Evolutionary conservation across 1,140 invertebrate species (phyloP).

Genomic region (Parapsyche elsis): DNA sequence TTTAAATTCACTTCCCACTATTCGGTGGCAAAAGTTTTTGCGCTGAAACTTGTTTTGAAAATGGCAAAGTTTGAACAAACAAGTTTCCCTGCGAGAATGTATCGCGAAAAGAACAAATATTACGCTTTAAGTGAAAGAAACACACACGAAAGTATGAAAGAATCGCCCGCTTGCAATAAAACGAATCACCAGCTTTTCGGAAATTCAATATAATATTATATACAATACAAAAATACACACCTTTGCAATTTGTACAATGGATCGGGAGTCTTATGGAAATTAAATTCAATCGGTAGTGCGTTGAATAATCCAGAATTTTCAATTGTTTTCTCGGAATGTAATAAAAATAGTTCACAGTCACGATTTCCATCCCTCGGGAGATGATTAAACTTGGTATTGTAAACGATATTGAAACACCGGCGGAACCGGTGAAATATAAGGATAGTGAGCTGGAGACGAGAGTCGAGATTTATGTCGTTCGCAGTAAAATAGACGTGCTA

Average conservation of each 20-base stretch:
- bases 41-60: conserved; percentile 5
- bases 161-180: background rate
- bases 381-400: conserved; percentile 4
- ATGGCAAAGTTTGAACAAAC: conserved; percentile 14
- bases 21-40: background rate
- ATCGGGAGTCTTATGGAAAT: too few species aligned
- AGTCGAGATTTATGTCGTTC: conserved; percentile 35
- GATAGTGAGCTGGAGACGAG: conserved; percentile 13
- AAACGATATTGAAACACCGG: background rate
- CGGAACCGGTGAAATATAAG: background rate
- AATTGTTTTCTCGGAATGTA: too few species aligned
- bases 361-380: background rate
- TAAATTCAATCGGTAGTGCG: too few species aligned
- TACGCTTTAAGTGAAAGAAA: background rate
- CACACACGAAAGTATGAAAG: background rate
- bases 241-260: too few species aligned
- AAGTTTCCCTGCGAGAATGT: background rate
- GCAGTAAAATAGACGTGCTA: conserved; percentile 41
- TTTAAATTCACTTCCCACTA: background rate
- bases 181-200: too few species aligned
- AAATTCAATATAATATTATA: too few species aligned
- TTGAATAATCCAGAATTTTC: too few species aligned
- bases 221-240: too few species aligned
- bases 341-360: too few species aligned
- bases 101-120: conserved; percentile 11